phyloP scores from a whole-genome alignment of 1,140 invertebrate genomes.

The Meloidogyne hapla region DNA sequence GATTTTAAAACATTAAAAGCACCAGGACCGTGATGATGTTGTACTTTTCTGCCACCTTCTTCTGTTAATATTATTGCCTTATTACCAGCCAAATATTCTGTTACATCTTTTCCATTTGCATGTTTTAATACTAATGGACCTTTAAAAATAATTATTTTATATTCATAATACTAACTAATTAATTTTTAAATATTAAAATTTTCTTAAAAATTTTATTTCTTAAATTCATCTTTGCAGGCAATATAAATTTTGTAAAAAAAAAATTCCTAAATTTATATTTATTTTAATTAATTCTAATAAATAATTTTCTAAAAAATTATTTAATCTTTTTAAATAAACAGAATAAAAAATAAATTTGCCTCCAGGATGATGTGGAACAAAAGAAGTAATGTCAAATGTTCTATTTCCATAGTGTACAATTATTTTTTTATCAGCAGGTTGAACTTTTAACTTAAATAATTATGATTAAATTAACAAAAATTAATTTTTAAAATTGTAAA shows the following conservation, averaged over 20 bases:
- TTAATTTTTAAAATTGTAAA: too few relatives aligned
- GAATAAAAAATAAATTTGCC: neutral
- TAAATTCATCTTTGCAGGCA: too few relatives aligned
- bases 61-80: neutral
- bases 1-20: neutral
- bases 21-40: neutral
- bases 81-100: conserved; percentile 13
- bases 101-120: conserved; percentile 17
- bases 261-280: too few relatives aligned
- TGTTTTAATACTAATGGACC: neutral
- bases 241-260: too few relatives aligned
- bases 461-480: too few relatives aligned
- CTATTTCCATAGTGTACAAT: conserved; percentile 18
- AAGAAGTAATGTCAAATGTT: conserved; percentile 17
- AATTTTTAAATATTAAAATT: too few relatives aligned
- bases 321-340: too few relatives aligned
- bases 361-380: conserved; percentile 25
- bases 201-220: too few relatives aligned
- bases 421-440: neutral
- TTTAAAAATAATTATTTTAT: too few relatives aligned
- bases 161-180: too few relatives aligned
- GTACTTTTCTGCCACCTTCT: neutral
- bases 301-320: too few relatives aligned
- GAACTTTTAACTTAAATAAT: neutral
- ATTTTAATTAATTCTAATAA: too few relatives aligned